Conservation (phyloP, 2,113 vertebrate species). For the Dicrurus megarhynchus region DNA sequence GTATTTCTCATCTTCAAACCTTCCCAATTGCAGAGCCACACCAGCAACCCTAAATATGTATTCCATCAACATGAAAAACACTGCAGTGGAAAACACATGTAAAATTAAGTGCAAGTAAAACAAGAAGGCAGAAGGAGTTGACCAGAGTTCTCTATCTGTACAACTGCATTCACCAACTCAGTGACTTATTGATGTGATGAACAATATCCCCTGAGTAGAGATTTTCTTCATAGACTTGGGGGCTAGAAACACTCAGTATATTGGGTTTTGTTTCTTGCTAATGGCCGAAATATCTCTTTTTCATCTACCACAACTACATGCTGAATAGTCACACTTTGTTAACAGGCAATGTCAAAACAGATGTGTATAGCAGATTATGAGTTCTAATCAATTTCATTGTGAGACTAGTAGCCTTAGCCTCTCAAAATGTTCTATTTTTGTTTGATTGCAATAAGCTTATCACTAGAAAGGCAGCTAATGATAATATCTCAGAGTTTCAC, state of each 20-base stretch:
- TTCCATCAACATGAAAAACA: background rate
- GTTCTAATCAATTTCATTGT: background rate
- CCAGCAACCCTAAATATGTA: background rate
- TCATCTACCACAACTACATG: background rate
- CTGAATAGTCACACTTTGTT: background rate
- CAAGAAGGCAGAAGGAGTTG: background rate
- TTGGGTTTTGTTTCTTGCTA: background rate
- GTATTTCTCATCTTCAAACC: background rate
- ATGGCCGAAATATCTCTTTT: background rate
- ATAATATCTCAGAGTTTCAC: background rate
- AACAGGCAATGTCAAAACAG: background rate
- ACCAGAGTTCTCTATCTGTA: background rate
- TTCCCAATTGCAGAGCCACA: background rate
- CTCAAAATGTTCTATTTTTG: background rate
- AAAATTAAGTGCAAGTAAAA: background rate
- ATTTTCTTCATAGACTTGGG: background rate
- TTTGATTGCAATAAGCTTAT: background rate
- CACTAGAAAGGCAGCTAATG: constrained; percentile 15
- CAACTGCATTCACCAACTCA: rapidly evolving
- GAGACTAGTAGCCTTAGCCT: background rate
- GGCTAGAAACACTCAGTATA: background rate
- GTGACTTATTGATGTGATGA: background rate
- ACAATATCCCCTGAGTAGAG: background rate
- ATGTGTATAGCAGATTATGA: background rate
- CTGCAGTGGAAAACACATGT: background rate